Percentiles rank a stretch among this genome's conserved stretches.
These are phyloP conservation scores for Neosilurus mollespiculum DNA, from an alignment of 2,797 vertebrate species.

Conservation along the genomic window DNA sequence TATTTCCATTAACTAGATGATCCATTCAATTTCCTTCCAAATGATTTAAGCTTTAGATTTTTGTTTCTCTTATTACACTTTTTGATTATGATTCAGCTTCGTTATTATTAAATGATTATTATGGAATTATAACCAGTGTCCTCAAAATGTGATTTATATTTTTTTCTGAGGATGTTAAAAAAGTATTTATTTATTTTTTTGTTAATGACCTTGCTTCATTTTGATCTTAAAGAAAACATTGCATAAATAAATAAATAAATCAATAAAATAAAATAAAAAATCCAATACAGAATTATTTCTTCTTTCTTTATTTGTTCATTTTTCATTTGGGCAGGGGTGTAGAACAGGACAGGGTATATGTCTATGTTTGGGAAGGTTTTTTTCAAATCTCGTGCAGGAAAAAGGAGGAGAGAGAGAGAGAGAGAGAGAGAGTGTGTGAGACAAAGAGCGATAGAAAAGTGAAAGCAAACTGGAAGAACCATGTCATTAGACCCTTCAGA, in stretches of 20 bases:
- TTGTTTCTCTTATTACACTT: slow-evolving; percentile 21
- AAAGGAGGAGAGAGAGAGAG: slow-evolving; percentile 54
- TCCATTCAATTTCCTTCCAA: slow-evolving; percentile 33
- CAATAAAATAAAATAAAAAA: slow-evolving; percentile 14
- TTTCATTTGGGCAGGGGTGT: slow-evolving; percentile 57
- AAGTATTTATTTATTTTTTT: background rate
- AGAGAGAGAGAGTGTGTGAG: slow-evolving; percentile 53
- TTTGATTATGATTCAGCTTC: slow-evolving; percentile 53
- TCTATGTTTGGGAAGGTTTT: slow-evolving; percentile 51
- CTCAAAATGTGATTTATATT: slow-evolving; percentile 22
- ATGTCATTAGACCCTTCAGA: slow-evolving; percentile 66
- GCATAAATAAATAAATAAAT: too few species aligned
- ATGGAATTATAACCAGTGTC: slow-evolving; percentile 3
- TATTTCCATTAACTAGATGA: slow-evolving; percentile 24
- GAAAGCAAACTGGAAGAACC: slow-evolving; percentile 67
- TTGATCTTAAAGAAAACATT: background rate
- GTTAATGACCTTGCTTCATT: slow-evolving; percentile 8
- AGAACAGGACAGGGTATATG: slow-evolving; percentile 61
- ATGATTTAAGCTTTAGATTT: slow-evolving; percentile 29
- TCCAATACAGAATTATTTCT: slow-evolving; percentile 50
- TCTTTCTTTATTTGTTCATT: slow-evolving; percentile 76
- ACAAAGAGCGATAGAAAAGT: slow-evolving; percentile 58
- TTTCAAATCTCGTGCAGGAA: slow-evolving; percentile 65
- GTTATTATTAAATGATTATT: slow-evolving; percentile 21
- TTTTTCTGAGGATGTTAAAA: slow-evolving; percentile 5